Evolutionary conservation across 2,888 invertebrate species (phyloP).

Genomic region (Harmothoe impar): DNA sequence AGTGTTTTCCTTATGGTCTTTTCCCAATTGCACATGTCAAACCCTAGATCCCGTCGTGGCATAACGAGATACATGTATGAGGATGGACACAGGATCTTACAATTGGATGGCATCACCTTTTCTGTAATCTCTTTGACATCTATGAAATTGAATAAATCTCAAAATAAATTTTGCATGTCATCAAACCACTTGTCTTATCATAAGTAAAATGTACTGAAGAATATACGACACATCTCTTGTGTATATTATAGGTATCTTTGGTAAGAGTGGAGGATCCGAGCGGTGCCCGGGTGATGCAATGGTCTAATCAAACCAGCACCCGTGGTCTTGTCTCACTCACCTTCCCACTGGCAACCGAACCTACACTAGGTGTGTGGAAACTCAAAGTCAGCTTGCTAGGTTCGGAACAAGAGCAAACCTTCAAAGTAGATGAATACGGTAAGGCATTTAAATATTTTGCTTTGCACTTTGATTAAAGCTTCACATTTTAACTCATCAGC

Average conservation of each 20-base stretch:
- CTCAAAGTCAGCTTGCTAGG: conserved; percentile 73
- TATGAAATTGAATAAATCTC: too few relatives aligned
- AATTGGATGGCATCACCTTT: too few relatives aligned
- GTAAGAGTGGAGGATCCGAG: conserved; percentile 63
- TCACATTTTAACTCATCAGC: too few relatives aligned
- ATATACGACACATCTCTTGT: not conserved
- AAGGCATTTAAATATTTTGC: not conserved
- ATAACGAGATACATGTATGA: too few relatives aligned
- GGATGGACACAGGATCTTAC: too few relatives aligned
- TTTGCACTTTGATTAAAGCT: not conserved
- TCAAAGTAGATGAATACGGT: conserved; percentile 79
- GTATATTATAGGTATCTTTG: conserved; percentile 46
- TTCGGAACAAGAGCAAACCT: conserved; percentile 68
- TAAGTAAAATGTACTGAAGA: too few relatives aligned
- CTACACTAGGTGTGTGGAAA: conserved; percentile 76
- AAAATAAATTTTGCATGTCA: too few relatives aligned
- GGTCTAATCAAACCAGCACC: conserved; percentile 55
- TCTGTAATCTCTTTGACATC: too few relatives aligned
- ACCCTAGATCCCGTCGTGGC: too few relatives aligned
- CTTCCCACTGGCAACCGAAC: conserved; percentile 76
- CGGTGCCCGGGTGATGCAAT: conserved; percentile 65
- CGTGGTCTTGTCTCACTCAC: conserved; percentile 26
- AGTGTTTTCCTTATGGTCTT: too few relatives aligned
- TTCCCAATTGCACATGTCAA: too few relatives aligned
- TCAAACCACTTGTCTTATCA: too few relatives aligned